Percentiles rank a stretch among this genome's conserved stretches.
phyloP scores from a whole-genome alignment of 2,113 vertebrate species.

The Xiphias gladius region DNA sequence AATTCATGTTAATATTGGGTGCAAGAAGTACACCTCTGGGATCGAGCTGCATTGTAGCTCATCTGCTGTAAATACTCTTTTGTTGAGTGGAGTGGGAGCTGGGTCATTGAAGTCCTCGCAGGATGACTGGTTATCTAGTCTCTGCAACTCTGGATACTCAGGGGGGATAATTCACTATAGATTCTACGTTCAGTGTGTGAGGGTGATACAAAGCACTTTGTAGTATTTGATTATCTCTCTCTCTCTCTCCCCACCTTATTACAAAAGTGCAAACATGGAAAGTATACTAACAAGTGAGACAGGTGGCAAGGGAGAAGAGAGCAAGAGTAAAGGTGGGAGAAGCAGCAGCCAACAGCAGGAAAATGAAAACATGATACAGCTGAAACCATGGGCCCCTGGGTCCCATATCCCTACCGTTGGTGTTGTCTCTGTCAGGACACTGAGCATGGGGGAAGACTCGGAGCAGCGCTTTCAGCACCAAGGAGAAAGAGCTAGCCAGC shows the following conservation, averaged over 20 bases:
- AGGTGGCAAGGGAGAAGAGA: conserved; percentile 17
- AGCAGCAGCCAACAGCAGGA: background rate
- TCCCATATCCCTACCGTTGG: conserved; percentile 84
- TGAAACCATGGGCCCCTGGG: background rate
- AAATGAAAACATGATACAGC: conserved; percentile 22
- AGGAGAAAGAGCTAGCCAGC: conserved; percentile 86
- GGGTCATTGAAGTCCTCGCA: conserved; percentile 42
- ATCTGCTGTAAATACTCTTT: conserved; percentile 62
- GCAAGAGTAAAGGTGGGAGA: conserved; percentile 7
- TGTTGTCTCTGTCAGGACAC: conserved; percentile 88
- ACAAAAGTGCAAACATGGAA: conserved; percentile 18
- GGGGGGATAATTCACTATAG: conserved; percentile 16
- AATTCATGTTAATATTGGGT: conserved; percentile 60
- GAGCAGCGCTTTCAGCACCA: conserved; percentile 86
- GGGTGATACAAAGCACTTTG: conserved; percentile 28
- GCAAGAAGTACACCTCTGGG: conserved; percentile 47
- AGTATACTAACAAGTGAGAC: conserved; percentile 28
- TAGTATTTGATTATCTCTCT: conserved; percentile 19
- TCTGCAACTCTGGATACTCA: conserved; percentile 38
- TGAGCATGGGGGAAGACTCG: conserved; percentile 97
- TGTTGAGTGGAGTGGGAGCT: conserved; percentile 43
- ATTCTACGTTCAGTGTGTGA: conserved; percentile 27
- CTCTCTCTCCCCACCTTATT: conserved; percentile 15
- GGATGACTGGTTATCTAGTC: conserved; percentile 53
- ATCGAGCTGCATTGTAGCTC: conserved; percentile 49